Evolutionary conservation across 2,888 invertebrate genomes (phyloP), one percentile per base, ranked within the genome.

Genomic region (Silvanus unidentatus): DNA sequence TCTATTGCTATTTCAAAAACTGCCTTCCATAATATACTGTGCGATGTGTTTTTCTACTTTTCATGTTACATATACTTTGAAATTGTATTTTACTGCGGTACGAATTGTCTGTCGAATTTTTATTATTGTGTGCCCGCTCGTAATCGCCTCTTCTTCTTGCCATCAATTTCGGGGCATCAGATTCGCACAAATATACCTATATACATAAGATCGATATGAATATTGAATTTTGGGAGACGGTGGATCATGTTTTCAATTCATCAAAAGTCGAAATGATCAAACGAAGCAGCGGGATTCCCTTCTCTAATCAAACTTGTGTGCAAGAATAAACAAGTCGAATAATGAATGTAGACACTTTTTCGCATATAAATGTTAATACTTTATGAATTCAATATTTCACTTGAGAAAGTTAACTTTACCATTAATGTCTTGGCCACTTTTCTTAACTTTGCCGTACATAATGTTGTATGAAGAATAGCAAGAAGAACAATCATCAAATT

Each of bases 401-500:
- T 32, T 5, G n/a, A n/a, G 54, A 60, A 64, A 66, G 60, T 64
- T 64, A 63, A 63, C 62, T 66, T 62, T 53, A 55, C 59, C 66
- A 63, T 67, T 67, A 68, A 66, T 65, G 65, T 63, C 61, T 58
- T 44, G 58, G 58, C 60, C 58, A 65, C 64, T 66, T 67, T 66
- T 66, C 67, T 66, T 63, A 63, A 64, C 59, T 62, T 59, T 50
- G 57, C 61, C 63, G 56, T 63, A 32, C 61, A 63, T 64, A 65
- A 65, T 61, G 58, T 57, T 60, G 59, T 53, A 63, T 60, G 63
- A 64, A 62, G 62, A 62, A 62, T 54, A 59, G 55, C 53, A 51
- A 59, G 63, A 61, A 64, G 66, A 70, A 70, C 69, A 71, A 71
- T 71, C 69, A 71, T 71, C 69, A 71, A 71, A 71, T 70, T 68